Percentiles rank a stretch among this genome's conserved stretches.
Evolutionary conservation across 2,888 invertebrate species (phyloP).

Genomic region (Melanophora roralis): DNA sequence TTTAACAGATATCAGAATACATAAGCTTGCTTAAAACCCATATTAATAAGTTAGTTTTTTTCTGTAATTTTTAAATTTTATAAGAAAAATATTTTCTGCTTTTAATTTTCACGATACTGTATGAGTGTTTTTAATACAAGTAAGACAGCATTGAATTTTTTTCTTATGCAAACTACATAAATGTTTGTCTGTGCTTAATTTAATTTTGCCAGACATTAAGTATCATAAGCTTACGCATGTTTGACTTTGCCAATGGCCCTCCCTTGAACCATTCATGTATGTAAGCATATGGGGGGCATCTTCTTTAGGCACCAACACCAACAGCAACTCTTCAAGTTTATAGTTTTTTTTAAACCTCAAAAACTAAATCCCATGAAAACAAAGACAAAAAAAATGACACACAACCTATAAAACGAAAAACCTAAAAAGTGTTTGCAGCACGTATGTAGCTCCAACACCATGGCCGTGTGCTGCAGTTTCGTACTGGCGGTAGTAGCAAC

Average conservation of each 20-base stretch:
- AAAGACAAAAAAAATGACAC: background rate
- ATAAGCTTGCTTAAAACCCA: too few relatives aligned
- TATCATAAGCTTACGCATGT: slow-evolving; percentile 1
- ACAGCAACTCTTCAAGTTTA: background rate
- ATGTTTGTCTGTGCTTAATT: background rate
- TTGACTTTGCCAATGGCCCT: background rate
- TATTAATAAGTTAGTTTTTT: too few relatives aligned
- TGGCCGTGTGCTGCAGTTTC: background rate
- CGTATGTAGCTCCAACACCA: slow-evolving; percentile 29
- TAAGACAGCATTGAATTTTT: background rate
- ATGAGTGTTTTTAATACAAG: background rate
- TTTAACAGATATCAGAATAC: too few relatives aligned
- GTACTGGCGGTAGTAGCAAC: slow-evolving; percentile 9
- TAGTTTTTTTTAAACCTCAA: too few relatives aligned
- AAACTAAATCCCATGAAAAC: background rate
- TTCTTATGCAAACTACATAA: slow-evolving; percentile 1
- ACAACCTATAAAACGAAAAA: background rate
- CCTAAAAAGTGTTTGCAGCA: background rate
- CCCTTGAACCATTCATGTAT: background rate
- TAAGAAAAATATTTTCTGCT: too few relatives aligned
- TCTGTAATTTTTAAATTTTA: too few relatives aligned
- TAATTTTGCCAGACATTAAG: background rate
- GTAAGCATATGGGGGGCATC: background rate
- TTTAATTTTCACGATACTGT: background rate
- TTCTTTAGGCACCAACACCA: slow-evolving; percentile 5